phyloP scores from a whole-genome alignment of 2,888 invertebrate species.

The Thera britannica region DNA sequence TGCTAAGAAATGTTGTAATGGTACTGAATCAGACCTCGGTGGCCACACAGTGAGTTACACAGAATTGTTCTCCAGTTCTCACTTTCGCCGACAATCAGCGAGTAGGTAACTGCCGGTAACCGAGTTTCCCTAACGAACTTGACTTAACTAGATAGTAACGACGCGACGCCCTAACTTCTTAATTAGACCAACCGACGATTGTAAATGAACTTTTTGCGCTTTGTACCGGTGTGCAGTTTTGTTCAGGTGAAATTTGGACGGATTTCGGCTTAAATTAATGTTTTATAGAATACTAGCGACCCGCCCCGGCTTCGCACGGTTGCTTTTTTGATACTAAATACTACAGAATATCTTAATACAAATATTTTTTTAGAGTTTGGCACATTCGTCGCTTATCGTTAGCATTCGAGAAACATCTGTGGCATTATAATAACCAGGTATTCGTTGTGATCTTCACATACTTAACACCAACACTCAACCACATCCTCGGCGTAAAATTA shows the following conservation, averaged over 20 bases:
- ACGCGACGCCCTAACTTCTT: conserved; percentile 66
- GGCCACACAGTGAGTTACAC: conserved; percentile 18
- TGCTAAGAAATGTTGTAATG: too few species aligned
- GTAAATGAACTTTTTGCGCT: conserved; percentile 56
- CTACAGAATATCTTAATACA: too few species aligned
- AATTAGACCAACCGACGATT: conserved; percentile 69
- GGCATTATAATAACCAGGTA: neutral
- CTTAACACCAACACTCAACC: conserved; percentile 1
- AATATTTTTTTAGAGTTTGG: too few species aligned
- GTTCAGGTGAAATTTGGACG: conserved; percentile 19
- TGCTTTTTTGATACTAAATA: too few species aligned
- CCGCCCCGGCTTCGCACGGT: too few species aligned
- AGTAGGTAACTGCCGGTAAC: conserved; percentile 66
- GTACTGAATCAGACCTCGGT: neutral
- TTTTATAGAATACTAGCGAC: neutral
- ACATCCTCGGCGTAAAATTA: conserved; percentile 18
- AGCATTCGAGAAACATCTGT: too few species aligned
- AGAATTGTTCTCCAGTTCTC: conserved; percentile 52
- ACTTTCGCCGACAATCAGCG: conserved; percentile 73
- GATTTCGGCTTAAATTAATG: conserved; percentile 9
- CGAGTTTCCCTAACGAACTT: conserved; percentile 76
- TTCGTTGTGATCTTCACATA: conserved; percentile 1
- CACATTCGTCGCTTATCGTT: too few species aligned
- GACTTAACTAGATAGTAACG: conserved; percentile 73
- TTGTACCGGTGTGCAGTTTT: conserved; percentile 36